A percentile compares a stretch with the other conserved stretches of the same genome.
These are phyloP conservation scores for Himalopsyche tibetana DNA, from an alignment of 2,888 invertebrate species.

Conservation along the genomic window DNA sequence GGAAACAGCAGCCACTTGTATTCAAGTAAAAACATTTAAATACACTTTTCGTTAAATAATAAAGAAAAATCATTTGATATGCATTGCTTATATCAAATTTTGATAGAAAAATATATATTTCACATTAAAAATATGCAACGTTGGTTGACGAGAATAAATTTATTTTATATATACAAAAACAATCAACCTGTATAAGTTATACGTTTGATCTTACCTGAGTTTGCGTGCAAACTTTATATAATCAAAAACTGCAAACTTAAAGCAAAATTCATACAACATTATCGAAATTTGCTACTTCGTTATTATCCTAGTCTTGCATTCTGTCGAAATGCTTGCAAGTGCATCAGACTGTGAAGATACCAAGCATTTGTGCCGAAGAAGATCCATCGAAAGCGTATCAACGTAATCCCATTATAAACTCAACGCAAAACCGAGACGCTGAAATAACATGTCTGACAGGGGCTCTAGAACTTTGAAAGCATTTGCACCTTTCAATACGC, in stretches of 20 bases:
- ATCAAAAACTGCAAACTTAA: background rate
- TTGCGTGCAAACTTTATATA: background rate
- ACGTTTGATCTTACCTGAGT: background rate
- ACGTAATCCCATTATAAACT: constrained; percentile 23
- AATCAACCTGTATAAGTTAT: background rate
- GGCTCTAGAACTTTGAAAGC: constrained; percentile 23
- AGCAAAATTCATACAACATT: background rate
- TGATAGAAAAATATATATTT: too few species aligned
- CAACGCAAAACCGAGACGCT: background rate
- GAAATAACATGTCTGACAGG: background rate
- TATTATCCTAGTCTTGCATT: constrained; percentile 25
- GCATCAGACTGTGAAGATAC: constrained; percentile 22
- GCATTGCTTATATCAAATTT: too few species aligned
- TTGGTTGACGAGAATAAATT: too few species aligned
- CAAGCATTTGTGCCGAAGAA: background rate
- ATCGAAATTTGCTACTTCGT: background rate
- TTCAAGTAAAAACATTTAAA: too few species aligned
- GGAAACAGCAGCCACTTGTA: too few species aligned
- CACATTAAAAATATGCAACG: too few species aligned
- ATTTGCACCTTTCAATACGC: constrained; percentile 3
- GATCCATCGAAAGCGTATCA: constrained; percentile 28
- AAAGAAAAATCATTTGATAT: too few species aligned
- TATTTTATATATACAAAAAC: too few species aligned
- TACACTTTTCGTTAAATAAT: too few species aligned
- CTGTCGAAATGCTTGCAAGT: background rate